phyloP scores from a whole-genome alignment of 2,888 invertebrate species.

The Drymonia ruficornis region DNA sequence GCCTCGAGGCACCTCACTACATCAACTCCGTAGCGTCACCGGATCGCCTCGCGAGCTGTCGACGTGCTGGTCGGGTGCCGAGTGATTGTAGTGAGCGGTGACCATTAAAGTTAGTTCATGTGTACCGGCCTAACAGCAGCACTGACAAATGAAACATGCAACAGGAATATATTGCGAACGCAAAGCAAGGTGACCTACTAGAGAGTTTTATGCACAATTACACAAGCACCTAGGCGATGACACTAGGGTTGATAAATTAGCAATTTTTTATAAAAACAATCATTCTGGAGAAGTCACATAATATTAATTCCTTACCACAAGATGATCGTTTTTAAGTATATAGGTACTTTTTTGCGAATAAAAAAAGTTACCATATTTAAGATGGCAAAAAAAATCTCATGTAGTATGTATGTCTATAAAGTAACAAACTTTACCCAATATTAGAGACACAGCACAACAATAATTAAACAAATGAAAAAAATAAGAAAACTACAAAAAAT shows the following conservation, averaged over 20 bases:
- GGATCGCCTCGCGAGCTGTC: too few relatives aligned
- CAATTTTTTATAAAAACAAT: not conserved
- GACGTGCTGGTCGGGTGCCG: too few relatives aligned
- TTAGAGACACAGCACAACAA: slow-evolving; percentile 7
- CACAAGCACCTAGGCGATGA: slow-evolving; percentile 8
- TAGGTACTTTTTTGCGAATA: not conserved
- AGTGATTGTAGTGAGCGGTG: too few relatives aligned
- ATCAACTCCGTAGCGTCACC: too few relatives aligned
- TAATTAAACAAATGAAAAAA: slow-evolving; percentile 5
- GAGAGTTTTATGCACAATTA: slow-evolving; percentile 15
- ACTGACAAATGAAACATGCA: slow-evolving; percentile 23
- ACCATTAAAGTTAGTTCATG: too few relatives aligned
- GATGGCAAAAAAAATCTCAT: too few relatives aligned
- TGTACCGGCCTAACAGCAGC: not conserved
- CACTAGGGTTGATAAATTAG: not conserved
- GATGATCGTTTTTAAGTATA: not conserved
- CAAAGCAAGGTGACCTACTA: slow-evolving; percentile 32
- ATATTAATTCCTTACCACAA: too few relatives aligned
- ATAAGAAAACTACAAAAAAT: slow-evolving; percentile 7
- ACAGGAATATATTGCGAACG: slow-evolving; percentile 45
- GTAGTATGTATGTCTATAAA: too few relatives aligned
- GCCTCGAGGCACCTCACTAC: too few relatives aligned
- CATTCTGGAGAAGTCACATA: too few relatives aligned
- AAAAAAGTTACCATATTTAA: not conserved
- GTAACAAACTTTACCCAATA: too few relatives aligned